These are phyloP conservation scores for Esperia sulphurella DNA, from an alignment of 2,888 invertebrate genomes.

Conservation along the genomic window DNA sequence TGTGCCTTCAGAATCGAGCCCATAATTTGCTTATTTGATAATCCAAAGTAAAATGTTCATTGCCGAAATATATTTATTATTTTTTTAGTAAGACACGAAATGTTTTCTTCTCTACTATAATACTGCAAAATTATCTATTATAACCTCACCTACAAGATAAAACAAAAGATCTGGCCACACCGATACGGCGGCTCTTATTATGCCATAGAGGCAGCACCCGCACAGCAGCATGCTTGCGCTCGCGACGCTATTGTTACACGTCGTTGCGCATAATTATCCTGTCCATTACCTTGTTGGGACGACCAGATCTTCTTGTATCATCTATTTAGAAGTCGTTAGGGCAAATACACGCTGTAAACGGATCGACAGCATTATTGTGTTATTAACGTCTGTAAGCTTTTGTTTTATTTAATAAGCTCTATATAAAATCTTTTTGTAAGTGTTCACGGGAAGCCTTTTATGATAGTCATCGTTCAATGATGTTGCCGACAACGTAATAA, in stretches of 20 bases:
- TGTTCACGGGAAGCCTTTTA: constrained; percentile 2
- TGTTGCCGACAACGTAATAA: not conserved
- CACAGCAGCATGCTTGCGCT: constrained; percentile 52
- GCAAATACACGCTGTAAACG: constrained; percentile 36
- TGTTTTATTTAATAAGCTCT: constrained; percentile 44
- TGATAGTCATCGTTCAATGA: constrained; percentile 5
- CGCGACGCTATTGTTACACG: constrained; percentile 76
- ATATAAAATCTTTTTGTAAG: constrained; percentile 32
- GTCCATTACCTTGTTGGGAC: constrained; percentile 75
- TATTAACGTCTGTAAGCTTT: constrained; percentile 52
- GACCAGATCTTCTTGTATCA: constrained; percentile 58
- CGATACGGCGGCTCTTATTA: constrained; percentile 58
- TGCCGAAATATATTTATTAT: no score
- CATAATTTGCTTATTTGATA: no score
- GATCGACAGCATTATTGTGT: constrained; percentile 58
- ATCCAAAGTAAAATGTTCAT: no score
- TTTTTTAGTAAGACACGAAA: no score
- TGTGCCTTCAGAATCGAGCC: no score
- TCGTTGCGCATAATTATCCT: constrained; percentile 76
- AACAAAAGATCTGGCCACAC: not conserved
- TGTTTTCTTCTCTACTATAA: no score
- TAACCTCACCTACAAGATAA: not conserved
- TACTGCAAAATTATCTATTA: no score
- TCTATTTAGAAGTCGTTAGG: constrained; percentile 73
- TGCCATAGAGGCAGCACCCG: constrained; percentile 59